phyloP scores from a whole-genome alignment of 2,888 invertebrate genomes.

The Liodrosophila aerea region DNA sequence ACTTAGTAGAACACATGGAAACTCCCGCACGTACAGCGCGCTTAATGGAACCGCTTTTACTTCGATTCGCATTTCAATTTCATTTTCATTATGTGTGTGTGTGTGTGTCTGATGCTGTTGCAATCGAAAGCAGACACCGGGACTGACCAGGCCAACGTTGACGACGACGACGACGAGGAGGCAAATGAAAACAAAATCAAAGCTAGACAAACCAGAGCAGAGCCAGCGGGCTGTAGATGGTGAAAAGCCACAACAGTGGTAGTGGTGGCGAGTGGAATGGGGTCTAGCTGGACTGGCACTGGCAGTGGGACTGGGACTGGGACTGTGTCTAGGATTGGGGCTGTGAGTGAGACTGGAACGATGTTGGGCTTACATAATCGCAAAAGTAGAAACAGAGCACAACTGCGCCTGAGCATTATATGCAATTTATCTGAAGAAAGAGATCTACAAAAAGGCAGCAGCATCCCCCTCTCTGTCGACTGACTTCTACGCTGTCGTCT shows the following conservation, averaged over 20 bases:
- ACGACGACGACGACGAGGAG: constrained; percentile 24
- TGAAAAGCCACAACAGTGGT: constrained; percentile 35
- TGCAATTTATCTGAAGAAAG: constrained; percentile 64
- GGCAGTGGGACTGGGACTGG: constrained; percentile 35
- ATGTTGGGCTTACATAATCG: constrained; percentile 55
- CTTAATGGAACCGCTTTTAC: constrained; percentile 55
- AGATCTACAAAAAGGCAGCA: constrained; percentile 45
- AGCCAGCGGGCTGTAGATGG: constrained; percentile 22
- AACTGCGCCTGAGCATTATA: constrained; percentile 16
- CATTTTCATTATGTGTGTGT: constrained; percentile 31
- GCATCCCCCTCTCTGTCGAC: no score
- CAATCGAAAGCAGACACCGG: constrained; percentile 50
- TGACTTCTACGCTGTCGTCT: constrained; percentile 9
- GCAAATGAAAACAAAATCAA: constrained; percentile 72
- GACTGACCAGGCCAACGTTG: constrained; percentile 53
- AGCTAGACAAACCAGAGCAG: constrained; percentile 68
- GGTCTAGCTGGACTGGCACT: constrained; percentile 33
- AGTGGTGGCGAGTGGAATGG: constrained; percentile 15
- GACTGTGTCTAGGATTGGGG: constrained; percentile 13
- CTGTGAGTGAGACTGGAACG: constrained; percentile 42
- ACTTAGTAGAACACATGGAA: constrained; percentile 31
- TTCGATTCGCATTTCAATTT: constrained; percentile 48
- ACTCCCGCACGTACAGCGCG: constrained; percentile 17
- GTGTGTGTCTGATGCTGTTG: constrained; percentile 46
- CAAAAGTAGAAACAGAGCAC: constrained; percentile 54